Evolutionary conservation across 2,888 invertebrate species (phyloP).

Genomic region (Rotaria sp.): DNA sequence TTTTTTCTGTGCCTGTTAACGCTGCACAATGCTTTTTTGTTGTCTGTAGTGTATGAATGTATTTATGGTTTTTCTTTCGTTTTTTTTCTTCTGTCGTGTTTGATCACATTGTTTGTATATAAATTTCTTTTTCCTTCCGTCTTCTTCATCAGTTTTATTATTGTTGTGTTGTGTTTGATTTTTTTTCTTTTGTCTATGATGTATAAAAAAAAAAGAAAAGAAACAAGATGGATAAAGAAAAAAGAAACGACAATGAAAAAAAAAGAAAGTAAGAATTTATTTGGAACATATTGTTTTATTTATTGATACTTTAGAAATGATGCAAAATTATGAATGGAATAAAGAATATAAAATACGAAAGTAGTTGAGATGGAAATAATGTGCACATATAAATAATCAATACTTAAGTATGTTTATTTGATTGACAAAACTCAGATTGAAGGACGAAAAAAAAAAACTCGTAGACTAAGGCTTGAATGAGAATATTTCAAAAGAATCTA

Average conservation of each 20-base stretch:
- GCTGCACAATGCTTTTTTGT: neutral
- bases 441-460: too few species aligned
- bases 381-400: too few species aligned
- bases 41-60: slow-evolving; percentile 24
- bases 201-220: slow-evolving; percentile 1
- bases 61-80: neutral
- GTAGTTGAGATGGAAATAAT: neutral
- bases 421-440: too few species aligned
- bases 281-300: neutral
- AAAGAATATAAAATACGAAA: neutral
- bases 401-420: too few species aligned
- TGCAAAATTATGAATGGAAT: neutral
- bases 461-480: too few species aligned
- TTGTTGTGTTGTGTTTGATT: slow-evolving; percentile 22
- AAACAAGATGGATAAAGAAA: neutral
- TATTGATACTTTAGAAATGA: slow-evolving; percentile 9
- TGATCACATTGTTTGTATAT: slow-evolving; percentile 14
- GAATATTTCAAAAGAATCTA: too few species aligned
- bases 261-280: neutral
- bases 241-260: neutral
- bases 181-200: neutral
- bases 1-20: neutral
- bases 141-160: slow-evolving; percentile 1
- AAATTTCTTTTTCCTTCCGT: neutral
- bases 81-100: neutral